These are phyloP conservation scores for Lamproptera curius DNA, from an alignment of 2,888 invertebrate genomes.

Conservation along the genomic window DNA sequence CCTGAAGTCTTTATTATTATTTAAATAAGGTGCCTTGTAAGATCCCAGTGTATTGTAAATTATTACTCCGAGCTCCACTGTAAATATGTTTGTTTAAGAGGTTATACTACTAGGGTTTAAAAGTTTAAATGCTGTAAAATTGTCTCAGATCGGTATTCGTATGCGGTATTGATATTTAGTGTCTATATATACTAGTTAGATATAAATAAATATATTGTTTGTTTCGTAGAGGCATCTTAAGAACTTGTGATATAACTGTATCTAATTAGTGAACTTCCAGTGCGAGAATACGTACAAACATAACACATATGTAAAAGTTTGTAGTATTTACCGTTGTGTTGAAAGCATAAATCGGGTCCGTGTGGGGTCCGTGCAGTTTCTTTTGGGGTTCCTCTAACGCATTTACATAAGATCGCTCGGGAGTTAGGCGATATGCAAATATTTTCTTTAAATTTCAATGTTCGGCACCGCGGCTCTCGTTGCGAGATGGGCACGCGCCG, in stretches of 20 bases:
- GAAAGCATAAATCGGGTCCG: conserved; percentile 45
- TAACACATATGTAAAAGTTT: conserved; percentile 55
- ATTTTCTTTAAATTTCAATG: conserved; percentile 68
- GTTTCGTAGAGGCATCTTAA: conserved; percentile 75
- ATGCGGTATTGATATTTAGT: conserved; percentile 50
- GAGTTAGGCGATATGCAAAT: conserved; percentile 77
- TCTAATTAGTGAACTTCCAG: conserved; percentile 63
- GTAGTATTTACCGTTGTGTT: conserved; percentile 65
- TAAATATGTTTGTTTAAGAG: conserved; percentile 71
- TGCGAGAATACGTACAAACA: conserved; percentile 74
- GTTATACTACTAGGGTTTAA: conserved; percentile 70
- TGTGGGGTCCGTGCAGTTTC: conserved; percentile 68
- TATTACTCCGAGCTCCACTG: conserved; percentile 70
- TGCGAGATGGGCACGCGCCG: conserved; percentile 56
- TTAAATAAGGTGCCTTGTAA: conserved; percentile 75
- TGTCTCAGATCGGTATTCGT: conserved; percentile 57
- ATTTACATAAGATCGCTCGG: conserved; percentile 72
- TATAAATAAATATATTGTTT: conserved; percentile 69
- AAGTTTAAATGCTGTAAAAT: conserved; percentile 63
- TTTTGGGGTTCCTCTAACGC: conserved; percentile 48
- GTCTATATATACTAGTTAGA: conserved; percentile 53
- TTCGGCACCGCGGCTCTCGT: conserved; percentile 36
- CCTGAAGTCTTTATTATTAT: conserved; percentile 73
- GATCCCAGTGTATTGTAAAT: conserved; percentile 71
- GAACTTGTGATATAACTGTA: conserved; percentile 76